A percentile compares a stretch with the other conserved stretches of the same genome.
These are phyloP conservation scores for Oxygymnocypris stewartii DNA, from an alignment of 2,113 vertebrate species.

Conservation along the genomic window DNA sequence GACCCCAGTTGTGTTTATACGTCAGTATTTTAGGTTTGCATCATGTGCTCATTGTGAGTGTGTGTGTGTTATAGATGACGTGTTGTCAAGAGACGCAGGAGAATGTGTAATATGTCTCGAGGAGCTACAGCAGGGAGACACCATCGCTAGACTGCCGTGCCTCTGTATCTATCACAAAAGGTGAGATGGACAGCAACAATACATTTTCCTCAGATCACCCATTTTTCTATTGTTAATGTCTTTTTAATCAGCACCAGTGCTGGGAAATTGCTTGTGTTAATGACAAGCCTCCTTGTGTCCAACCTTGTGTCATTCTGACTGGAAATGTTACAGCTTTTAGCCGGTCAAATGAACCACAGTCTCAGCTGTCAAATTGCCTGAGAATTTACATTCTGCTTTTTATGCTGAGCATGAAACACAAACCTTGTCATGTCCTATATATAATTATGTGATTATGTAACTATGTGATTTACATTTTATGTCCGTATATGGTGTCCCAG, in stretches of 20 bases:
- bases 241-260: too few species aligned
- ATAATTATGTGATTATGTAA: constrained; percentile 15
- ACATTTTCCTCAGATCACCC: background rate
- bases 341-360: background rate
- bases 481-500: constrained; percentile 8
- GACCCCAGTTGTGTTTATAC: too few species aligned
- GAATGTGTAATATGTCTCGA: constrained; percentile 99
- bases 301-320: background rate
- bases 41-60: background rate
- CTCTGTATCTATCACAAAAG: constrained; percentile 99
- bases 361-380: background rate
- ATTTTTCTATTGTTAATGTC: too few species aligned
- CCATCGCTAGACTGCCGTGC: constrained; percentile 99
- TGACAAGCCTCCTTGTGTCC: background rate
- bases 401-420: background rate
- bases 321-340: constrained; percentile 7
- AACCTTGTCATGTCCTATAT: constrained; percentile 12
- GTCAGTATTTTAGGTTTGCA: background rate
- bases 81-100: constrained; percentile 94
- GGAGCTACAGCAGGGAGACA: constrained; percentile 97
- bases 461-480: background rate
- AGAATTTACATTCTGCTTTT: background rate
- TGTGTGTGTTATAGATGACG: constrained; percentile 81
- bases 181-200: constrained; percentile 67
- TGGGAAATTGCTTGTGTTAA: background rate